These are phyloP conservation scores for Euproctis similis DNA, from an alignment of 2,888 invertebrate genomes.

Conservation along the genomic window DNA sequence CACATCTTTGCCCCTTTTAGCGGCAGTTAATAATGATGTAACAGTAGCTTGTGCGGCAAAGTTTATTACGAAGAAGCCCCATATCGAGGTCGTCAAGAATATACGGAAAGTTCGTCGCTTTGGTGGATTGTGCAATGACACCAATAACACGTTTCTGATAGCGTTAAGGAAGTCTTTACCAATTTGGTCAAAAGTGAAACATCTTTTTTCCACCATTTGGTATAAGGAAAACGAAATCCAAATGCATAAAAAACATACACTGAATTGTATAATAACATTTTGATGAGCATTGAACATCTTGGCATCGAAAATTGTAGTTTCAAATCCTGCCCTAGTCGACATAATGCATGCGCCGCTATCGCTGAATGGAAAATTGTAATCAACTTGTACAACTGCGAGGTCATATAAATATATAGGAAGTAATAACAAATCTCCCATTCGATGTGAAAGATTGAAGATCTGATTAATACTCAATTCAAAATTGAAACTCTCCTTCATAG, in stretches of 20 bases:
- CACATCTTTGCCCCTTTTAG: constrained; percentile 56
- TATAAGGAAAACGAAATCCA: constrained; percentile 52
- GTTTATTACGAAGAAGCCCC: constrained; percentile 60
- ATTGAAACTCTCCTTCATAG: constrained; percentile 39
- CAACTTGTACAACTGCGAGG: constrained; percentile 45
- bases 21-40: constrained; percentile 57
- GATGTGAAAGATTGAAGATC: constrained; percentile 41
- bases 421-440: constrained; percentile 50
- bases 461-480: constrained; percentile 44
- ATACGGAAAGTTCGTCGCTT: constrained; percentile 44
- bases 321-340: constrained; percentile 50
- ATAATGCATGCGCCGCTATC: constrained; percentile 61
- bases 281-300: constrained; percentile 35
- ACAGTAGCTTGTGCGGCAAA: constrained; percentile 61
- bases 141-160: constrained; percentile 41
- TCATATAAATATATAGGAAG: constrained; percentile 58
- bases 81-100: constrained; percentile 47
- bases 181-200: constrained; percentile 40
- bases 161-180: constrained; percentile 60
- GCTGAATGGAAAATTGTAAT: constrained; percentile 44
- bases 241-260: constrained; percentile 40
- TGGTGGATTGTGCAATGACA: constrained; percentile 46
- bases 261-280: constrained; percentile 26
- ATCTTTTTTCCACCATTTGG: constrained; percentile 32
- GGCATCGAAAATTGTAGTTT: constrained; percentile 46